Percentiles rank a stretch among this genome's conserved stretches.
Evolutionary conservation across 2,113 vertebrate genomes (phyloP).

Genomic region (Abramis brama): DNA sequence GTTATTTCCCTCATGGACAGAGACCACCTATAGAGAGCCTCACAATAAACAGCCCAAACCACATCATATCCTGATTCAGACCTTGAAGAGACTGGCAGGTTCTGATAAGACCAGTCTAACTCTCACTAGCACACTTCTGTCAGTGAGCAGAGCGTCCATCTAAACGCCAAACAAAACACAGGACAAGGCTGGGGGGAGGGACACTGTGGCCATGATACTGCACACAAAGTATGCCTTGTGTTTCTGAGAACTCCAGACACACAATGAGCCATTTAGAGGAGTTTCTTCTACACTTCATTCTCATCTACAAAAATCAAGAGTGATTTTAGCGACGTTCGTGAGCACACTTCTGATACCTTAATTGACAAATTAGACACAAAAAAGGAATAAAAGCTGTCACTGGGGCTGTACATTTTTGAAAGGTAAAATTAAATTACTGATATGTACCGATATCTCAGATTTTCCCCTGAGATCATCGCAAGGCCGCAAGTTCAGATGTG

Average conservation of each 20-base stretch:
- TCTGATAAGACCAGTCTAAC: conserved; percentile 34
- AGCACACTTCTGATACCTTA: background rate
- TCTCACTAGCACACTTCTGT: background rate
- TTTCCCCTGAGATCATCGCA: background rate
- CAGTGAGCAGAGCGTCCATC: conserved; percentile 5
- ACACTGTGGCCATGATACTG: background rate
- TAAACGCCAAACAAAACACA: conserved; percentile 25
- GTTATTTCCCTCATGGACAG: background rate
- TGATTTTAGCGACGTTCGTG: background rate
- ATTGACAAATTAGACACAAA: background rate
- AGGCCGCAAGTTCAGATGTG: background rate
- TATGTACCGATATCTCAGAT: too few relatives aligned
- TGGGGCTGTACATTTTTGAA: background rate
- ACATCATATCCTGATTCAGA: conserved; percentile 40
- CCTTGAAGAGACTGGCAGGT: conserved; percentile 9
- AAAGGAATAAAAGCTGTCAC: too few relatives aligned
- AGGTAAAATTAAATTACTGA: too few relatives aligned
- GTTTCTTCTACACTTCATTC: background rate
- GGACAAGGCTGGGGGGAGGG: background rate
- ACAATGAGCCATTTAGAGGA: conserved; percentile 11
- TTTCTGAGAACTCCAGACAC: background rate
- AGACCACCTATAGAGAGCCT: conserved; percentile 13
- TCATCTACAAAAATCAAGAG: background rate
- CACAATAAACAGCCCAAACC: background rate
- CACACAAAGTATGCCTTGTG: conserved; percentile 29